These are phyloP conservation scores for Vombatus ursinus DNA, from an alignment of 2,113 vertebrate species.

Conservation along the genomic window DNA sequence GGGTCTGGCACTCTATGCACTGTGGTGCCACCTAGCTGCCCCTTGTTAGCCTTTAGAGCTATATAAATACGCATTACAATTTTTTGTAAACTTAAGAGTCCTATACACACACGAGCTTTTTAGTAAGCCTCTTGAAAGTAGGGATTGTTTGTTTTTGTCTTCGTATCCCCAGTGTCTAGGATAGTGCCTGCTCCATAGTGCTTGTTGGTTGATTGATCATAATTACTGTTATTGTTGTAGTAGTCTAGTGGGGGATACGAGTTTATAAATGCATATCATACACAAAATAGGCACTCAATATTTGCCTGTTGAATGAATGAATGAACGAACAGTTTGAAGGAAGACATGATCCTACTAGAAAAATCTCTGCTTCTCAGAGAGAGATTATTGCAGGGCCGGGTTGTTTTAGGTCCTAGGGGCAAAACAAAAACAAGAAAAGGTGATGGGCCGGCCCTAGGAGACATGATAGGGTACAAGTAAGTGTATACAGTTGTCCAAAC, in stretches of 20 bases:
- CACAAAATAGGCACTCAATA: background rate
- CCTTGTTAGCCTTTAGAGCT: background rate
- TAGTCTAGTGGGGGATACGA: background rate
- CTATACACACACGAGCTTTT: background rate
- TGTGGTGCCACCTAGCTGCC: background rate
- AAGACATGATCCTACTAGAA: background rate
- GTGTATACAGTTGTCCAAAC: background rate
- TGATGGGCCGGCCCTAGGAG: background rate
- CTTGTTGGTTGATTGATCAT: background rate
- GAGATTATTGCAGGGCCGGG: too few relatives aligned
- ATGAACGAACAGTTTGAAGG: background rate
- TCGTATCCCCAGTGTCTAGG: too few relatives aligned
- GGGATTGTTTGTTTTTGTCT: background rate
- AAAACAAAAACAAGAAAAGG: background rate
- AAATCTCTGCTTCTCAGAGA: background rate
- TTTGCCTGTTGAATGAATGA: background rate
- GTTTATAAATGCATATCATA: background rate
- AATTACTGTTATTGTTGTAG: background rate
- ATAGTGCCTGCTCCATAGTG: background rate
- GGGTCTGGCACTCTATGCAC: background rate
- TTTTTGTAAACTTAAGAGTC: background rate
- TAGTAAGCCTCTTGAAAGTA: background rate
- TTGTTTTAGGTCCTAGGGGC: background rate
- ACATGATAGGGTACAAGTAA: background rate
- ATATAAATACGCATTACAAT: background rate